Evolutionary conservation across 2,888 invertebrate species (phyloP).

Genomic region (Drosophila anomelani): DNA sequence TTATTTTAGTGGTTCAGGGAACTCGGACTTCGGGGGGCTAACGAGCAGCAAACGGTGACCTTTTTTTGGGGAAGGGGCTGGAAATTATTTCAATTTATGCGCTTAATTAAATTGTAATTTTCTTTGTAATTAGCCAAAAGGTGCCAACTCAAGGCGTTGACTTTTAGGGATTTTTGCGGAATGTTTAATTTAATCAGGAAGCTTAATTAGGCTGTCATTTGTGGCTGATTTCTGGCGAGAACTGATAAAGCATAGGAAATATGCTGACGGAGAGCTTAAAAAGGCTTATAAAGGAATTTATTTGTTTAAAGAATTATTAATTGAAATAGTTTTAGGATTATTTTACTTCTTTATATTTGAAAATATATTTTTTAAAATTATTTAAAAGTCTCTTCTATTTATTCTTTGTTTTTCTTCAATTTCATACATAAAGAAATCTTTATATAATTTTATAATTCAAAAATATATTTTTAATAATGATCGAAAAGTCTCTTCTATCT

Average conservation of each 20-base stretch:
- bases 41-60: slow-evolving; percentile 8
- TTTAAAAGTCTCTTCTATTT: background rate
- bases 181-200: slow-evolving; percentile 1
- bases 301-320: background rate
- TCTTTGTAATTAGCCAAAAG: slow-evolving; percentile 15
- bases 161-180: slow-evolving; percentile 6
- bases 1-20: slow-evolving; percentile 17
- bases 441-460: too few relatives aligned
- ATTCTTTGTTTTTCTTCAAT: too few relatives aligned
- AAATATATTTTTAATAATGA: too few relatives aligned
- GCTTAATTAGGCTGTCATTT: slow-evolving; percentile 4
- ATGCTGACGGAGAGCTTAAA: background rate
- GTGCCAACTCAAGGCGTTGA: slow-evolving; percentile 5
- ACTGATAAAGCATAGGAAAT: slow-evolving; percentile 7
- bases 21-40: slow-evolving; percentile 9
- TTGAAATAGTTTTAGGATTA: background rate
- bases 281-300: background rate
- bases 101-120: slow-evolving; percentile 23
- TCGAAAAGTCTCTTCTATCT: too few relatives aligned
- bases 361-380: background rate
- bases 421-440: too few relatives aligned
- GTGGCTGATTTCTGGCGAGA: background rate
- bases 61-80: background rate
- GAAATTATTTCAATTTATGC: slow-evolving; percentile 32
- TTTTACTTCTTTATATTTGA: too few relatives aligned